phyloP scores from a whole-genome alignment of 2,888 invertebrate genomes.

The Sipha maydis region DNA sequence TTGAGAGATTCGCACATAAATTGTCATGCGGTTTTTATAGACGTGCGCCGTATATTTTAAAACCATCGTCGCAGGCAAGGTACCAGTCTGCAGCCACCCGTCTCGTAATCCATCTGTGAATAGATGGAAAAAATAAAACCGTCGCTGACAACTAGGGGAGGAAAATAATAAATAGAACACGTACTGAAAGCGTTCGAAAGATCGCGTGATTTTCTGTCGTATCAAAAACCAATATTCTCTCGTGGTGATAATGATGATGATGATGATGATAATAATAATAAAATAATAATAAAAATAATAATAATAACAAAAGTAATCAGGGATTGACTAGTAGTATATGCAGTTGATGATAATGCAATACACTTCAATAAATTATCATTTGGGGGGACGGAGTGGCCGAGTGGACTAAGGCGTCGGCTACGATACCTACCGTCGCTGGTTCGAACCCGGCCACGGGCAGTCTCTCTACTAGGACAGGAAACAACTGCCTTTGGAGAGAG shows the following conservation, averaged over 20 bases:
- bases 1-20: constrained; percentile 9
- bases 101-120: background rate
- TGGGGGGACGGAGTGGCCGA: no score
- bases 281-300: background rate
- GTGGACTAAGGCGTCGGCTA: no score
- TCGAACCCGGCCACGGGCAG: no score
- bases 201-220: background rate
- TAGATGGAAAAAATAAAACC: background rate
- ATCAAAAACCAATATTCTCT: background rate
- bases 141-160: background rate
- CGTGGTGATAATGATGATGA: background rate
- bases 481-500: no score
- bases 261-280: background rate
- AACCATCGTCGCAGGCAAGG: background rate
- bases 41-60: constrained; percentile 12
- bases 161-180: background rate
- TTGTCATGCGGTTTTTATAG: constrained; percentile 1
- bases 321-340: background rate
- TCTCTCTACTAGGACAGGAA: no score
- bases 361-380: background rate
- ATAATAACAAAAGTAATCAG: background rate
- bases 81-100: background rate
- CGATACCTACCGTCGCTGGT: no score
- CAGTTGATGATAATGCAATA: background rate
- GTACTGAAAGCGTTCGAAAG: background rate